Conservation (phyloP, 2,888 invertebrate species). For the Stenurella melanura region DNA sequence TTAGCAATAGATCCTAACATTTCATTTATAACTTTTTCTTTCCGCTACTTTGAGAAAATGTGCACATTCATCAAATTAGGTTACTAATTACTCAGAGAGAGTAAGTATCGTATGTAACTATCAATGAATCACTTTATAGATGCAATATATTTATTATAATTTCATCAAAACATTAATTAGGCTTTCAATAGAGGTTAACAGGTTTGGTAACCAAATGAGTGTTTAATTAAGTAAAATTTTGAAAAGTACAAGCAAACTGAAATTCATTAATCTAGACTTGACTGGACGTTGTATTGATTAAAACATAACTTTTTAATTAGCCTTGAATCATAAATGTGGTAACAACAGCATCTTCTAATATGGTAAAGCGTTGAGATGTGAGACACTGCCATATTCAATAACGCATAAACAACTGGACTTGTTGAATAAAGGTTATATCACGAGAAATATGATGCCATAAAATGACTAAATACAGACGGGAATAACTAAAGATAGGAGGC, state of each 20-base stretch:
- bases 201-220: neutral
- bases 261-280: neutral
- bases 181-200: neutral
- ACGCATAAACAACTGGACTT: conserved; percentile 26
- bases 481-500: conserved; percentile 61
- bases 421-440: conserved; percentile 58
- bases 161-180: neutral
- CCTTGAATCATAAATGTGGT: neutral
- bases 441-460: conserved; percentile 60
- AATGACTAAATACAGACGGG: conserved; percentile 59
- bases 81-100: neutral
- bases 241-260: neutral
- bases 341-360: conserved; percentile 5
- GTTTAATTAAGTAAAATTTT: neutral
- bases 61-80: neutral
- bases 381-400: conserved; percentile 27
- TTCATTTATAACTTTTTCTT: neutral
- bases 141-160: neutral
- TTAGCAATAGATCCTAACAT: neutral
- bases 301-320: conserved; percentile 17
- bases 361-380: conserved; percentile 12
- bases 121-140: neutral
- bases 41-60: neutral
- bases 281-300: neutral
- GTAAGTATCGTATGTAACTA: neutral